Conservation (phyloP, 30 jellyfish, hydroid and myxozoan species). For the Hydra vulgaris region DNA sequence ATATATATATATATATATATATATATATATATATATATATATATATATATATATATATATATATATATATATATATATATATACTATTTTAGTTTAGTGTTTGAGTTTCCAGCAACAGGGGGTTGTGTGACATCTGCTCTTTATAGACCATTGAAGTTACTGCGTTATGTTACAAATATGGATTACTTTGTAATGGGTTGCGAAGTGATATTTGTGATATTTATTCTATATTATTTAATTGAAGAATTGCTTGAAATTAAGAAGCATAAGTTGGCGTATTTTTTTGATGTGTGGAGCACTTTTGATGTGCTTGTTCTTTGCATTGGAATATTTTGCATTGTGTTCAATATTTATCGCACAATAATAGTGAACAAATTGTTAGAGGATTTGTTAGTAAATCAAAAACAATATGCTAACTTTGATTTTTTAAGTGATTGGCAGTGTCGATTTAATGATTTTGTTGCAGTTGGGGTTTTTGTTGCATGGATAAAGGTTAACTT, state of each 20-base stretch:
- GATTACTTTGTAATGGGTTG: conserved; percentile 94
- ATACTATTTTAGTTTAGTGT: conserved; percentile 35
- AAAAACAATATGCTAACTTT: conserved; percentile 77
- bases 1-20: too few species aligned
- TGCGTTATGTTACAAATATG: conserved; percentile 83
- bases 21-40: too few species aligned
- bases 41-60: too few species aligned
- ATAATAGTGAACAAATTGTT: conserved; percentile 51
- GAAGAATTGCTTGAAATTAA: conserved; percentile 93
- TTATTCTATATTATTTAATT: conserved; percentile 76
- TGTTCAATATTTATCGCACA: conserved; percentile 85
- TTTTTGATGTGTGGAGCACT: conserved; percentile 90
- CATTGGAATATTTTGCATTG: conserved; percentile 83
- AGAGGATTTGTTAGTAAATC: conserved; percentile 51
- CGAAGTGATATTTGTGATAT: conserved; percentile 75
- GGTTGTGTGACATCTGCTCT: conserved; percentile 73
- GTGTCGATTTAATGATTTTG: conserved; percentile 74
- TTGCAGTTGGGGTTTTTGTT: conserved; percentile 91
- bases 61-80: neutral
- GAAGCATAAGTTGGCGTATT: conserved; percentile 77
- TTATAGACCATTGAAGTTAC: conserved; percentile 80
- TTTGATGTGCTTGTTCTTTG: conserved; percentile 80
- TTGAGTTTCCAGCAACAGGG: conserved; percentile 99
- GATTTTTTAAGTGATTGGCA: conserved; percentile 96
- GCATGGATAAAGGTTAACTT: conserved; percentile 94